Evolutionary conservation across 2,113 vertebrate species (phyloP).

Genomic region (Cochlearius cochlearius): DNA sequence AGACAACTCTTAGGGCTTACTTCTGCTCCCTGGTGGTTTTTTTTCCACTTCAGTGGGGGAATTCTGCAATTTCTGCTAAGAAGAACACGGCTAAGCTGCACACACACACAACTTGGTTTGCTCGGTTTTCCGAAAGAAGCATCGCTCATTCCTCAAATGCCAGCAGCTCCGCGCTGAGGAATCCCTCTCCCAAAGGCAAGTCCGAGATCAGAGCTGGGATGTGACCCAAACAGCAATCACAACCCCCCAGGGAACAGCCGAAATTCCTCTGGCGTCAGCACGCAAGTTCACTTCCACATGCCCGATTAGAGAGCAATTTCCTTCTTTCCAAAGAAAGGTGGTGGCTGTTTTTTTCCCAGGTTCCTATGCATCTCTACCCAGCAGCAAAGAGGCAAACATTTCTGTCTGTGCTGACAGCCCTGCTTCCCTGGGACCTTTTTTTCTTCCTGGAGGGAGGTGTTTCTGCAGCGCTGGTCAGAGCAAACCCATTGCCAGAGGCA

Average conservation of each 20-base stretch:
- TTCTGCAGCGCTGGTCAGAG: neutral
- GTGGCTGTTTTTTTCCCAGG: neutral
- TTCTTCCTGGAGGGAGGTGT: neutral
- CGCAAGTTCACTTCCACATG: conserved; percentile 50
- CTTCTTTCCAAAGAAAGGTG: neutral
- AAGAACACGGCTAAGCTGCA: neutral
- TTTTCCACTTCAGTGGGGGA: neutral
- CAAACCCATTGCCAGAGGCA: neutral
- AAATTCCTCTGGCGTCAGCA: conserved; percentile 28
- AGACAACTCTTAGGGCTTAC: neutral
- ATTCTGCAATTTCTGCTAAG: neutral
- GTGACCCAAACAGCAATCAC: conserved; percentile 18
- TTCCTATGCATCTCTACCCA: neutral
- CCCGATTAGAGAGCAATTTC: neutral
- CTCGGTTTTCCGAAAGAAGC: neutral
- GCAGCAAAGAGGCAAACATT: neutral
- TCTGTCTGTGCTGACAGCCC: neutral
- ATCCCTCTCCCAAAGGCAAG: conserved; percentile 25
- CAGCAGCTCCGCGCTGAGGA: conserved; percentile 9
- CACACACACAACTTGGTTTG: neutral
- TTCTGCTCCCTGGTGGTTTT: neutral
- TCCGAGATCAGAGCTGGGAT: conserved; percentile 6
- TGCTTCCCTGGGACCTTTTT: neutral
- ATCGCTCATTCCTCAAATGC: conserved; percentile 43
- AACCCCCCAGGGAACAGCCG: neutral